phyloP scores from a whole-genome alignment of 2,888 invertebrate species.

The Macaria notata region DNA sequence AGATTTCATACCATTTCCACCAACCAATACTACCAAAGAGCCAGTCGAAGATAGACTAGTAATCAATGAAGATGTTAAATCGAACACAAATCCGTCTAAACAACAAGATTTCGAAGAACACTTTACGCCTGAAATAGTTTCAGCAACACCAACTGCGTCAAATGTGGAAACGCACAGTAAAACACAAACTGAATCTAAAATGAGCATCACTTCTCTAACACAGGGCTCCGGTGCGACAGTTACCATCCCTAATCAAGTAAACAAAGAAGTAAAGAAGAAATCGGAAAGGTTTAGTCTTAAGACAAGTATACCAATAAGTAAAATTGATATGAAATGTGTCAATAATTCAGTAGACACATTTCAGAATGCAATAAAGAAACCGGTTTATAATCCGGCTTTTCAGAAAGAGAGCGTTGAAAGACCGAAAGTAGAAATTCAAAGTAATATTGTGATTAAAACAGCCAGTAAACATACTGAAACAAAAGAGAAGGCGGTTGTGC shows the following conservation, averaged over 20 bases:
- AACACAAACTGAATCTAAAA: slow-evolving; percentile 49
- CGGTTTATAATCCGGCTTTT: slow-evolving; percentile 46
- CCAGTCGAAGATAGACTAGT: slow-evolving; percentile 31
- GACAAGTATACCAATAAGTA: slow-evolving; percentile 77
- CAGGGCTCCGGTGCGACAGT: slow-evolving; percentile 63
- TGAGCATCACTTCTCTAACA: slow-evolving; percentile 59
- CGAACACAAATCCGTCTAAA: slow-evolving; percentile 33
- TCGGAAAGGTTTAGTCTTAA: slow-evolving; percentile 70
- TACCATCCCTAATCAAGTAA: slow-evolving; percentile 38
- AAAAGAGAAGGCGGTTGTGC: slow-evolving; percentile 33
- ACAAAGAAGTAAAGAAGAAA: slow-evolving; percentile 62
- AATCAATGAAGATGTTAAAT: slow-evolving; percentile 34
- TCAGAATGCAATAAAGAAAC: slow-evolving; percentile 34
- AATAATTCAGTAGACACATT: slow-evolving; percentile 36
- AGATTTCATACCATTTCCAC: slow-evolving; percentile 45
- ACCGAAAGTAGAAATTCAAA: slow-evolving; percentile 68
- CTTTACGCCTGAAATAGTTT: slow-evolving; percentile 62
- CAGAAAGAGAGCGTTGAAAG: slow-evolving; percentile 35
- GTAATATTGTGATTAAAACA: slow-evolving; percentile 68
- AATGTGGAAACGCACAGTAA: slow-evolving; percentile 41
- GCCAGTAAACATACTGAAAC: slow-evolving; percentile 53
- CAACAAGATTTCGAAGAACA: slow-evolving; percentile 70
- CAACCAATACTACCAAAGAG: slow-evolving; percentile 38
- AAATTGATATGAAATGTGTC: slow-evolving; percentile 74
- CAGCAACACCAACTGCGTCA: slow-evolving; percentile 41